Evolutionary conservation across 1,140 invertebrate species (phyloP), one percentile per base, ranked within the genome.

Genomic region (Linepithema humile): DNA sequence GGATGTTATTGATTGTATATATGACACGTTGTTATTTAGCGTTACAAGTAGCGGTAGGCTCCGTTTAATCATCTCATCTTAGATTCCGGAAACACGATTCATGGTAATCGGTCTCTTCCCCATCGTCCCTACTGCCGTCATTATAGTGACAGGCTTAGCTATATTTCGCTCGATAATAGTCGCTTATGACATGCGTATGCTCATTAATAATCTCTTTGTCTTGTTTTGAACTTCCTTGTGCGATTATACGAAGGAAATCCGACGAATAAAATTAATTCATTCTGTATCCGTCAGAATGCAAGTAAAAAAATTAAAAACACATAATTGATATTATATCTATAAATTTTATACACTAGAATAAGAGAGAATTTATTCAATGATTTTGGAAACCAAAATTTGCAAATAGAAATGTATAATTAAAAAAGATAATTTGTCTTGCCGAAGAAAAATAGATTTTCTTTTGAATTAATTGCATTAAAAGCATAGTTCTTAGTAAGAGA

Each of bases 21-120:
- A 12, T 7, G 60, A 45, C 29, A 23, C 6, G 1, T 70, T 32
- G 3, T 10, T 4, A n/a, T 50, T 15, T 15, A 20, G n/a, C 15
- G 26, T 6, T 50, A 23, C 9, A 38, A 50, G 20, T 64, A 64
- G 60, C 60, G 32, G 60, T 64, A 64, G 20, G 20, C 32, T 35
- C 60, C 38, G 60, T 40, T 64, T 40, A 64, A 64, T 64, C 60
- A 29, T 26, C 26, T 32, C 45, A 70, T 70, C 45, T 64, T 29
- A 1, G 26, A 50, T n/a, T 48, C 26, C 45, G 67, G 67, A 70
- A 70, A 29, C 17, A 29, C 17, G 43, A 70, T 35, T 70, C 45
- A 20, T 15, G 26, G 26, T 50, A 48, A 70, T 70, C 43, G 5
- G 7, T 70, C 67, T n/a, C 29, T 3, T 64, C 17, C 7, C 60